phyloP scores from a whole-genome alignment of 1,140 invertebrate species.

The Drosophila aff. region DNA sequence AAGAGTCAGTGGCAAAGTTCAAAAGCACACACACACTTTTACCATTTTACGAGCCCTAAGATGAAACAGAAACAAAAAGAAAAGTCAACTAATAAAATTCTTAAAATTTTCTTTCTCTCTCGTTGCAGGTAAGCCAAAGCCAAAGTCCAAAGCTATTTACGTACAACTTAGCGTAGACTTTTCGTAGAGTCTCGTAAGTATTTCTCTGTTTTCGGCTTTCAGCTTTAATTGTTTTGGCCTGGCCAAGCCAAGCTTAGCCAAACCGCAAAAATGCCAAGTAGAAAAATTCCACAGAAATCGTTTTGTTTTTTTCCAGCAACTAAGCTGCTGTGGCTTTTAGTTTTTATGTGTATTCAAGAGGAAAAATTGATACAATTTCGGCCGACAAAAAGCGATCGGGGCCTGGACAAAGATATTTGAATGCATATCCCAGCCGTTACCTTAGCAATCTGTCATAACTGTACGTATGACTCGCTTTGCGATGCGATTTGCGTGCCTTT shows the following conservation, averaged over 20 bases:
- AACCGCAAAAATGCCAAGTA: constrained; percentile 53
- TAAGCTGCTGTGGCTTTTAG: constrained; percentile 58
- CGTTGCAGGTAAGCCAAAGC: constrained; percentile 77
- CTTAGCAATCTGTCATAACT: constrained; percentile 45
- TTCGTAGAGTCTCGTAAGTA: constrained; percentile 54
- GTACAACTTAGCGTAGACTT: constrained; percentile 16
- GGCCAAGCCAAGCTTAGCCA: constrained; percentile 59
- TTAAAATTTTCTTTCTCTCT: constrained; percentile 44
- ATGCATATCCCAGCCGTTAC: constrained; percentile 2
- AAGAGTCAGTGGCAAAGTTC: constrained; percentile 44
- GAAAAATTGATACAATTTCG: constrained; percentile 14
- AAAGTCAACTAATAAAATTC: constrained; percentile 64
- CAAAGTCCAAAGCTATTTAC: constrained; percentile 39
- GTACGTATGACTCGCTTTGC: constrained; percentile 45
- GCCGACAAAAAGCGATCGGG: constrained; percentile 27
- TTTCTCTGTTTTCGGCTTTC: constrained; percentile 19
- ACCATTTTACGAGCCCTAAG: constrained; percentile 34
- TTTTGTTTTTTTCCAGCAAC: constrained; percentile 48
- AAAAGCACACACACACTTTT: constrained; percentile 27
- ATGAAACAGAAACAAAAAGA: constrained; percentile 28
- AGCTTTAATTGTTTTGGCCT: constrained; percentile 43
- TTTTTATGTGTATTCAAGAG: constrained; percentile 37
- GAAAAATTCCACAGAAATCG: constrained; percentile 67
- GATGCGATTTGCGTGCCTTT: constrained; percentile 52
- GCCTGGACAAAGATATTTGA: constrained; percentile 19